These are phyloP conservation scores for Macrophya alboannulata DNA, from an alignment of 2,888 invertebrate genomes.

Conservation along the genomic window DNA sequence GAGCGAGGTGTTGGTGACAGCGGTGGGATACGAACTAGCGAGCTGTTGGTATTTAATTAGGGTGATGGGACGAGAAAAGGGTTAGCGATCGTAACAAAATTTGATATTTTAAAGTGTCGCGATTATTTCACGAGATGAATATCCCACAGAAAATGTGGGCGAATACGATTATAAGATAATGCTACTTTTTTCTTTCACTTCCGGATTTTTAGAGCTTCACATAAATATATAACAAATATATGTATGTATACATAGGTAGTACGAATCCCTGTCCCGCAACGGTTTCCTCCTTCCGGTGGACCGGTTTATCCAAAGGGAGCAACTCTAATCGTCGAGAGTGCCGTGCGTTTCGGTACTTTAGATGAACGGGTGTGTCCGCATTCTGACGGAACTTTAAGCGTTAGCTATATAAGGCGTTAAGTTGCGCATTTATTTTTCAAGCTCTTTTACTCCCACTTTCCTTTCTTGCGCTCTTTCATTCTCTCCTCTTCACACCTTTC, in stretches of 20 bases:
- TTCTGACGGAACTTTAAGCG: neutral
- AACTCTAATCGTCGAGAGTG: constrained; percentile 48
- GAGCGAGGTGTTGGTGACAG: too few species aligned
- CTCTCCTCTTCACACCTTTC: neutral
- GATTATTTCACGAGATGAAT: neutral
- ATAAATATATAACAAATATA: neutral
- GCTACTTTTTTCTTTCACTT: neutral
- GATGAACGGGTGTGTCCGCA: neutral
- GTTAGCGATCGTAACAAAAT: neutral
- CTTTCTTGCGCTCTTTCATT: neutral
- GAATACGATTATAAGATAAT: constrained; percentile 1
- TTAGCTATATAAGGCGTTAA: neutral
- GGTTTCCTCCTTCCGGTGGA: neutral
- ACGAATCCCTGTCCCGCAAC: neutral
- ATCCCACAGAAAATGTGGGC: neutral
- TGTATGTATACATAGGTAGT: neutral
- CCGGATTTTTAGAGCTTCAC: neutral
- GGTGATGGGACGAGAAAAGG: neutral
- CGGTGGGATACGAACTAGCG: neutral
- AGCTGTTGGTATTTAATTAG: neutral
- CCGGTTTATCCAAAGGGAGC: constrained; percentile 10
- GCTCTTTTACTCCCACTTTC: too few species aligned
- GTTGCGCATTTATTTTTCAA: neutral
- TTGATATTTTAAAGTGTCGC: neutral
- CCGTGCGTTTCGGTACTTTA: constrained; percentile 24